Base-by-base conservation (phyloP, 2,888 invertebrate species). In the Macrosoma leucophasiata region DNA sequence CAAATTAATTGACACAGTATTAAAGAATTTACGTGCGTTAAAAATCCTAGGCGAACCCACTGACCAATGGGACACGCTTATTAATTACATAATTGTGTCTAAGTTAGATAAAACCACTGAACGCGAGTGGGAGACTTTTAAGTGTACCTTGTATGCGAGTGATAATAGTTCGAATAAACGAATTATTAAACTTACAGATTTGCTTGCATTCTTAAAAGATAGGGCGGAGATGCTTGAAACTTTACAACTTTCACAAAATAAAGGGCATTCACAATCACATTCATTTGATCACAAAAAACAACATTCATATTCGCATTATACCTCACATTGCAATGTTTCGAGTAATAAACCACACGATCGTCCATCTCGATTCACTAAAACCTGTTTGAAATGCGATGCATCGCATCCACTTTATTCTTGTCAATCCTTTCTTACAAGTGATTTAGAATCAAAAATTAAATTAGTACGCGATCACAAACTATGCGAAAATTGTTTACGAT, bases 81-180 rank as follows among this genome's bases (percentile, higher is more conserved):
- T 46, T 18, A 44, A 37, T 31, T 41, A 40, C 30, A n/a, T 46
- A 24, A 22, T 46, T 12, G 37, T 40, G 3, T 29, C 40, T 3
- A 48, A 52, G 25, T 29, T 55, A 11, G 55, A 55, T 33, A 21
- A 26, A 5, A 6, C 32, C 13, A 41, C 46, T 6, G 40, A 42
- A 17, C 38, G 42, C n/a, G 41, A 41, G 9, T 48, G 48, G 45
- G 46, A 46, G 13, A 14, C 15, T 10, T 19, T 32, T 11, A 44
- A 37, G 26, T 13, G 25, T 11, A 30, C 27, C 14, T 22, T 20
- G 8, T 22, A 7, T 9, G 13, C 11, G 9, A 14, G 26, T 13
- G 20, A 29, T 13, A 20, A 33, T 12, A 20, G 9, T 9, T 14
- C 14, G 7, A 18, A 17, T 30, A 12, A 17, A 28, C 15, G 12